A percentile compares a stretch with the other conserved stretches of the same genome.
These are phyloP conservation scores for Prosapia bicincta DNA, from an alignment of 2,888 invertebrate species.

Conservation along the genomic window DNA sequence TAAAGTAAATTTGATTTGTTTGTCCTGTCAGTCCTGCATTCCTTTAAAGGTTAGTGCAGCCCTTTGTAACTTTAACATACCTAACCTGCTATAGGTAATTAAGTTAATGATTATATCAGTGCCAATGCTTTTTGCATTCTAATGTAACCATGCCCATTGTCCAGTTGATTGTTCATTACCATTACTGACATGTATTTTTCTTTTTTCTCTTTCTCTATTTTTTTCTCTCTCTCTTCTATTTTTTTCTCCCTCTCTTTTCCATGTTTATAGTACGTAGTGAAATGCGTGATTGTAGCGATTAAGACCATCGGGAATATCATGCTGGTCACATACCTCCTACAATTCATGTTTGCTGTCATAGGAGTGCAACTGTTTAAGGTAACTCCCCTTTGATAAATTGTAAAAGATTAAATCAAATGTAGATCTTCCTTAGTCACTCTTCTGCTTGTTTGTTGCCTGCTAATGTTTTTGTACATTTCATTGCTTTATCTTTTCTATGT, in stretches of 20 bases:
- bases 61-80: not conserved
- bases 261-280: conserved; percentile 92
- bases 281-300: conserved; percentile 98
- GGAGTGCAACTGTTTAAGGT: conserved; percentile 99
- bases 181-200: conserved; percentile 21
- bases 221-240: conserved; percentile 37
- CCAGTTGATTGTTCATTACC: conserved; percentile 7
- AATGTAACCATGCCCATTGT: conserved; percentile 5
- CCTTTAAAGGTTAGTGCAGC: not conserved
- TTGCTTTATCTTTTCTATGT: not conserved
- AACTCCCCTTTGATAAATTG: conserved; percentile 45
- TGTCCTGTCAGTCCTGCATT: not conserved
- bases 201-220: conserved; percentile 40
- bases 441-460: not conserved
- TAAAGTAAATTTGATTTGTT: not conserved
- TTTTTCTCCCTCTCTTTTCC: conserved; percentile 40
- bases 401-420: not conserved
- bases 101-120: not conserved
- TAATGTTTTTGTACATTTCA: not conserved
- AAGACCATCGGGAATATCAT: conserved; percentile 99
- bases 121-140: conserved; percentile 2
- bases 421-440: not conserved
- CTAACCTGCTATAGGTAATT: not conserved
- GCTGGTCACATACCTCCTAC: conserved; percentile 98
- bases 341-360: conserved; percentile 99